These are phyloP conservation scores for Oceanites oceanicus DNA, from an alignment of 2,113 vertebrate species.

Conservation along the genomic window DNA sequence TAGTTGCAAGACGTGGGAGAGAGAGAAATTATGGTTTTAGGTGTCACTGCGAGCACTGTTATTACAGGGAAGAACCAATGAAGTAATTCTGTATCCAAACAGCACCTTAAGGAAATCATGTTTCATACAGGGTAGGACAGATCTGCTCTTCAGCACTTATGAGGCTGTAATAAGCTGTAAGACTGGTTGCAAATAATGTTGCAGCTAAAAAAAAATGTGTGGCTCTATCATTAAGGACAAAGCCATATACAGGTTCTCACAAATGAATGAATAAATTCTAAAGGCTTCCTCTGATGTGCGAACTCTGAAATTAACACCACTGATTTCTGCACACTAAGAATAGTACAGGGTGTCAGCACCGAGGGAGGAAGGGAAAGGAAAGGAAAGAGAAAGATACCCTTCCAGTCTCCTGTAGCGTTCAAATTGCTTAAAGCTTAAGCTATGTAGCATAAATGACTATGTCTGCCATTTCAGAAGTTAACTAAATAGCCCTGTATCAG, in stretches of 20 bases:
- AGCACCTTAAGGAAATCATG: constrained; percentile 40
- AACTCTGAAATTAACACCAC: constrained; percentile 43
- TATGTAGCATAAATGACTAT: background rate
- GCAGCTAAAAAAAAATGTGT: background rate
- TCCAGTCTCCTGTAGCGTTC: background rate
- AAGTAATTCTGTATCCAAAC: constrained; percentile 6
- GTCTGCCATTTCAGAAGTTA: constrained; percentile 40
- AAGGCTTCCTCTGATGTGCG: constrained; percentile 50
- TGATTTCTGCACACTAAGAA: constrained; percentile 38
- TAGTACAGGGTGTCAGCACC: constrained; percentile 56
- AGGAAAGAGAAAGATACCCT: background rate
- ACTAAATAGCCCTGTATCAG: background rate
- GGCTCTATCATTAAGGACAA: constrained; percentile 2
- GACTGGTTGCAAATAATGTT: constrained; percentile 18
- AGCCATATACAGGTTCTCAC: background rate
- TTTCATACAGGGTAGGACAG: background rate
- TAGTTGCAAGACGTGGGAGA: background rate
- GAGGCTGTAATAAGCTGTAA: constrained; percentile 9
- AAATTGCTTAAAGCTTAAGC: constrained; percentile 16
- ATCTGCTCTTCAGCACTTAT: background rate
- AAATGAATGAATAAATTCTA: constrained; percentile 41
- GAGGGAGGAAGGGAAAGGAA: background rate
- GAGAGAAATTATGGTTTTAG: background rate
- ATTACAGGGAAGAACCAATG: background rate
- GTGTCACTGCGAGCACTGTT: background rate